These are phyloP conservation scores for Sesia apiformis DNA, from an alignment of 2,888 invertebrate genomes.

Conservation along the genomic window DNA sequence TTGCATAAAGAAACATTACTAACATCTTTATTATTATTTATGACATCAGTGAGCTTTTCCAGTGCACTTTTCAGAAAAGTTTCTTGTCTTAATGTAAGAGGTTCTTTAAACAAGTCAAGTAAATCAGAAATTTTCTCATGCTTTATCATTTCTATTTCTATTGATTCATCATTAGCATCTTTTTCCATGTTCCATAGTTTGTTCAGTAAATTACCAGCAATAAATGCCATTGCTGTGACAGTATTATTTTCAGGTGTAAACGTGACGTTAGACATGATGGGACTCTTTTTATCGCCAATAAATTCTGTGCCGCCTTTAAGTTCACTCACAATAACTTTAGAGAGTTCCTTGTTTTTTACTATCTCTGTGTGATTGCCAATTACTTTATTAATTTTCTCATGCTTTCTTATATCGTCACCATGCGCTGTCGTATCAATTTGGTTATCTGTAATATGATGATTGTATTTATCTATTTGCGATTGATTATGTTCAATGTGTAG, in stretches of 20 bases:
- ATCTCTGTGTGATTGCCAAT: conserved; percentile 37
- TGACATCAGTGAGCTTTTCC: conserved; percentile 41
- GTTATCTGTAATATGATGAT: conserved; percentile 43
- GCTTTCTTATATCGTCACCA: conserved; percentile 23
- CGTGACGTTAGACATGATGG: conserved; percentile 53
- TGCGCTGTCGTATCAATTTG: conserved; percentile 42
- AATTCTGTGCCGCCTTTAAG: conserved; percentile 42
- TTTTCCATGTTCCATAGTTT: conserved; percentile 62
- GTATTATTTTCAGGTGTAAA: conserved; percentile 64
- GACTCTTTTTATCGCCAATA: conserved; percentile 40
- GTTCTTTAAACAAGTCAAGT: conserved; percentile 56
- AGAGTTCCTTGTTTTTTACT: conserved; percentile 42
- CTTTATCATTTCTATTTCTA: conserved; percentile 45
- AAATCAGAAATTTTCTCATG: conserved; percentile 53
- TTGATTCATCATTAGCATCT: conserved; percentile 32
- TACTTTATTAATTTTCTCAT: conserved; percentile 24
- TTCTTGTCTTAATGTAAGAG: conserved; percentile 53
- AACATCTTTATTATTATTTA: conserved; percentile 34
- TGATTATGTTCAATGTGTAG: conserved; percentile 46
- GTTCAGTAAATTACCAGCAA: conserved; percentile 60
- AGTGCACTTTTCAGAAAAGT: conserved; percentile 48
- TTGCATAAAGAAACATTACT: conserved; percentile 47
- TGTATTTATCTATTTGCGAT: conserved; percentile 21
- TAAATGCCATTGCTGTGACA: conserved; percentile 56
- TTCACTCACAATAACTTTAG: conserved; percentile 56